These are phyloP conservation scores for Tetraneura akinire DNA, from an alignment of 1,140 invertebrate species.

Conservation along the genomic window DNA sequence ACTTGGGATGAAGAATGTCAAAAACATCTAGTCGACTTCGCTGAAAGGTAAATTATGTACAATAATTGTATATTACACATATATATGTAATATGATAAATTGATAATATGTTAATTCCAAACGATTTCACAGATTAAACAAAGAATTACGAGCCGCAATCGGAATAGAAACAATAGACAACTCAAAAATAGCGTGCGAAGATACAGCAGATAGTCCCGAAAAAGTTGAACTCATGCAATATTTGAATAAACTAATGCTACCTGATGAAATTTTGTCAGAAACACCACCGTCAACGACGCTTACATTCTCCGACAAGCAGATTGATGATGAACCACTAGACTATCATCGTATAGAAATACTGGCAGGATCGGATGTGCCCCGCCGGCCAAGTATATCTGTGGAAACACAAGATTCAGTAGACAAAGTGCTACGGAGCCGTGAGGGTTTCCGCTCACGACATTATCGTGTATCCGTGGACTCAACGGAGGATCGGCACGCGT, in stretches of 20 bases:
- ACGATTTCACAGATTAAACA: slow-evolving; percentile 15
- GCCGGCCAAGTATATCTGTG: slow-evolving; percentile 56
- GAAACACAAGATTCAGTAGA: slow-evolving; percentile 55
- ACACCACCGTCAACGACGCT: no score
- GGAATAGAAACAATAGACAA: not conserved
- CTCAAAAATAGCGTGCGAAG: not conserved
- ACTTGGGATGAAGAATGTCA: slow-evolving; percentile 67
- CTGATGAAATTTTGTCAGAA: not conserved
- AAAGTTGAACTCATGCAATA: slow-evolving; percentile 24
- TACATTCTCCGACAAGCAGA: slow-evolving; percentile 15
- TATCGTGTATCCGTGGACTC: slow-evolving; percentile 55
- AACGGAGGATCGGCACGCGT: slow-evolving; percentile 53
- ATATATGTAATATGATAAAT: no score
- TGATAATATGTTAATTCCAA: no score
- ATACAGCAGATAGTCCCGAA: not conserved
- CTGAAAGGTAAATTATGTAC: slow-evolving; percentile 62
- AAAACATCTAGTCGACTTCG: slow-evolving; percentile 74
- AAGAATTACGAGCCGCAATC: slow-evolving; percentile 28
- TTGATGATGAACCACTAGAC: slow-evolving; percentile 10
- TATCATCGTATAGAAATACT: slow-evolving; percentile 49
- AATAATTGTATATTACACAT: not conserved
- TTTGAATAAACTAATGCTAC: not conserved
- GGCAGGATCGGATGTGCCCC: slow-evolving; percentile 47
- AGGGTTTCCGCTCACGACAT: slow-evolving; percentile 50
- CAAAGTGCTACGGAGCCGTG: slow-evolving; percentile 39